Percentiles rank a stretch among this genome's conserved stretches.
phyloP scores from a whole-genome alignment of 2,797 vertebrate genomes.

The Sebastes nivosus region DNA sequence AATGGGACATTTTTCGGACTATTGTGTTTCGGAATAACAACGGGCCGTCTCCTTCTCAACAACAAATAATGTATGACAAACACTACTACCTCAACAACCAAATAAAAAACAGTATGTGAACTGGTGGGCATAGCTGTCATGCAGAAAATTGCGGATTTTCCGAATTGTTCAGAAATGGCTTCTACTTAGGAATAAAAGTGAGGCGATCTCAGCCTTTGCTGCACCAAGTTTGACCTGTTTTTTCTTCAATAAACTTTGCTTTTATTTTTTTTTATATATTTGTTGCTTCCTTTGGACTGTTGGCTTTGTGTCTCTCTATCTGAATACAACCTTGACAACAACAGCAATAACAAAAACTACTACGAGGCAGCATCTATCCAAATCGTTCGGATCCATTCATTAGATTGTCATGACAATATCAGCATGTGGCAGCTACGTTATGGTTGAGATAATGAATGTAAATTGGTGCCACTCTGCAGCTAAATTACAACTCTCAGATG shows the following conservation, averaged over 20 bases:
- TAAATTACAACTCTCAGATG: neutral
- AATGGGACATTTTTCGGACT: no score
- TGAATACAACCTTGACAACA: neutral
- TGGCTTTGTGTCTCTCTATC: neutral
- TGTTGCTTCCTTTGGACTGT: neutral
- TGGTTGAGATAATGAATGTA: neutral
- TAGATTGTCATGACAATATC: neutral
- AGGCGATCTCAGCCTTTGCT: neutral
- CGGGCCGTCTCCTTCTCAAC: no score
- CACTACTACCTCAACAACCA: no score
- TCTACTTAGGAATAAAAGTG: neutral
- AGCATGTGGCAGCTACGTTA: constrained; percentile 1
- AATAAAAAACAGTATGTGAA: no score
- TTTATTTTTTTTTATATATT: neutral
- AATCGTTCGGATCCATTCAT: neutral
- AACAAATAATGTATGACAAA: no score
- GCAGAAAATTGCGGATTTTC: no score
- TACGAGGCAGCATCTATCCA: neutral
- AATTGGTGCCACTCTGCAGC: neutral
- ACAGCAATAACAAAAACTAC: neutral
- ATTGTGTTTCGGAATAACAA: no score
- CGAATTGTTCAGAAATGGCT: neutral
- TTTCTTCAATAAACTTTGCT: neutral
- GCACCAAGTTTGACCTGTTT: no score
- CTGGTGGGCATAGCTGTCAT: no score